These are phyloP conservation scores for Harpalus rubripes DNA, from an alignment of 2,888 invertebrate species.

Conservation along the genomic window DNA sequence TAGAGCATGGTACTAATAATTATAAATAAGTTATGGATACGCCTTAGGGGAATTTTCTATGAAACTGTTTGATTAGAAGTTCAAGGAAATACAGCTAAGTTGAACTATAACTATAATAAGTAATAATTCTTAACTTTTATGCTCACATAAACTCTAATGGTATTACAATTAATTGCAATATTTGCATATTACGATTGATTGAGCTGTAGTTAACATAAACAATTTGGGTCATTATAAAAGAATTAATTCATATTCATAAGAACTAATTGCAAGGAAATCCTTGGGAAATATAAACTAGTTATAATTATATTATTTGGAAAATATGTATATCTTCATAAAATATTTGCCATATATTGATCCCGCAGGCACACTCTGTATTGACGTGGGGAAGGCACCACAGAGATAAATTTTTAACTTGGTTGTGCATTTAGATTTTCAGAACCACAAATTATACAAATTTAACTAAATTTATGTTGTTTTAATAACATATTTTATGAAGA, in stretches of 20 bases:
- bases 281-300: neutral
- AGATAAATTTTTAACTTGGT: too few relatives aligned
- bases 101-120: constrained; percentile 56
- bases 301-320: neutral
- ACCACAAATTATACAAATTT: too few relatives aligned
- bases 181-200: constrained; percentile 58
- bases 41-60: constrained; percentile 34
- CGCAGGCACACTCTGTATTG: too few relatives aligned
- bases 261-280: constrained; percentile 40
- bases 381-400: too few relatives aligned
- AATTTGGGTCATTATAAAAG: constrained; percentile 33
- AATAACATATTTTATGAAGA: too few relatives aligned
- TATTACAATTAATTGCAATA: constrained; percentile 60
- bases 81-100: constrained; percentile 32
- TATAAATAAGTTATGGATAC: constrained; percentile 37
- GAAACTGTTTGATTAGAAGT: constrained; percentile 48
- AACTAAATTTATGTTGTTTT: too few relatives aligned
- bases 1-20: constrained; percentile 18
- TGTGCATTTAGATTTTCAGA: too few relatives aligned
- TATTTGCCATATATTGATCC: neutral
- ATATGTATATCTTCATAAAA: neutral
- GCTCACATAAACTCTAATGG: constrained; percentile 47
- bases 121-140: constrained; percentile 55
- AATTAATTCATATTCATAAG: constrained; percentile 9
- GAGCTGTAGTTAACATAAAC: constrained; percentile 6